These are phyloP conservation scores for Strix occidentalis DNA, from an alignment of 2,797 vertebrate species.

Conservation along the genomic window DNA sequence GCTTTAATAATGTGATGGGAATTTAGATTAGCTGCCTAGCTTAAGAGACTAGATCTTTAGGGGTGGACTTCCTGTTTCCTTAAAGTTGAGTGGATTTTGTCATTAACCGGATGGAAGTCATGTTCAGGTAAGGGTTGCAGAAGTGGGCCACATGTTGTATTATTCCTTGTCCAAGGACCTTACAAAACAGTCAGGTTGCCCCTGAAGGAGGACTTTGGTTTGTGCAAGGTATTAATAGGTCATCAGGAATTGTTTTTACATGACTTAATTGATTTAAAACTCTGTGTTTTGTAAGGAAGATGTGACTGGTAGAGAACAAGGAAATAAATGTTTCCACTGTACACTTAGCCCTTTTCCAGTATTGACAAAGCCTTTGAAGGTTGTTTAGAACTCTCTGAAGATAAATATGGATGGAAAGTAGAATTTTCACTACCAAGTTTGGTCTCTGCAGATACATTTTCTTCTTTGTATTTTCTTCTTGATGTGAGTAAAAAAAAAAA, in stretches of 20 bases:
- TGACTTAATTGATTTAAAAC: not conserved
- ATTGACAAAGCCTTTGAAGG: not conserved
- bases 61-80: accelerated
- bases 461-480: not conserved
- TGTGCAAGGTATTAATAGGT: not conserved
- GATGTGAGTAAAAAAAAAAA: not conserved
- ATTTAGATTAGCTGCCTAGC: not conserved
- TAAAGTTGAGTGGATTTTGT: not conserved
- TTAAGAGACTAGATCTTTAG: not conserved
- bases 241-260: not conserved
- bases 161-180: not conserved
- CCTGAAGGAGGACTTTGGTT: not conserved
- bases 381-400: not conserved
- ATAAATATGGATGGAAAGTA: not conserved
- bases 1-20: not conserved
- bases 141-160: not conserved
- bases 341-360: not conserved
- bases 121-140: not conserved
- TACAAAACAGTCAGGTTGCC: not conserved
- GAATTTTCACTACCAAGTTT: not conserved
- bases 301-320: not conserved
- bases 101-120: not conserved
- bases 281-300: not conserved
- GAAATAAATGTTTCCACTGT: not conserved
- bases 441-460: not conserved